Base-by-base conservation (phyloP, 2,113 vertebrate genomes). In the Hemiscyllium ocellatum region DNA sequence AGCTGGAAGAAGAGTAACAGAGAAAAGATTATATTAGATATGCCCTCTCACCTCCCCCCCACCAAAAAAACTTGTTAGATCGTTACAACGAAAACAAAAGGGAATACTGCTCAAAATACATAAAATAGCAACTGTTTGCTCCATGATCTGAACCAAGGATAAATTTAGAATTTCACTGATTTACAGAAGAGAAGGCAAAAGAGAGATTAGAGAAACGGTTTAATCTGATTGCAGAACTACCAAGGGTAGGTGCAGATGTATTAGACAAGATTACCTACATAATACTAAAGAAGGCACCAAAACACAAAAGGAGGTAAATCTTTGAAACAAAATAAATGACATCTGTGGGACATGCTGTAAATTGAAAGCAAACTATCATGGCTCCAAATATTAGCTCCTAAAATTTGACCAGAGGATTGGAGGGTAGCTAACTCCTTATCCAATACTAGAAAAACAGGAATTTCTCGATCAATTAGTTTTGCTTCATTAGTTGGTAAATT, bases 1-100 rank as follows among this genome's bases (percentile, higher is more conserved):
- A 98, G 98, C 99, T 99, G 97, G 93, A 96, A 85, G 29, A 68
- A 86, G 37, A 22, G 24, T 65, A 15, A 83, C 12, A 37, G 29
- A 95, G n/a, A 95, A 83, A 17, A 37, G 19, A 65, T 95, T 22
- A 83, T 5, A 78, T 20, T 95, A 80, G 26, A 83, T 78, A 47
- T 47, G 42, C 42, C 42, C 42, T 52, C 76, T 56, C 50, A 47
- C 20, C 4, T 37, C 0, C 26, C 12, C 66, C 66, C 0, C 95
- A 96, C 0, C 95, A 96, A 97, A 29, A 96, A 96, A 96, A 22
- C 96, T 10, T 22, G 13, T n/a, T 15, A 42, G 42, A 83, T 17
- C 20, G 17, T 37, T 17, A 37, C 10, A 37, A 13, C 13, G 4
- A 42, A 42, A 68, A 37, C 5, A 66, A 93, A 93, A 91, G 29